Evolutionary conservation across 2,797 vertebrate genomes (phyloP).

Genomic region (Acanthornis magna): DNA sequence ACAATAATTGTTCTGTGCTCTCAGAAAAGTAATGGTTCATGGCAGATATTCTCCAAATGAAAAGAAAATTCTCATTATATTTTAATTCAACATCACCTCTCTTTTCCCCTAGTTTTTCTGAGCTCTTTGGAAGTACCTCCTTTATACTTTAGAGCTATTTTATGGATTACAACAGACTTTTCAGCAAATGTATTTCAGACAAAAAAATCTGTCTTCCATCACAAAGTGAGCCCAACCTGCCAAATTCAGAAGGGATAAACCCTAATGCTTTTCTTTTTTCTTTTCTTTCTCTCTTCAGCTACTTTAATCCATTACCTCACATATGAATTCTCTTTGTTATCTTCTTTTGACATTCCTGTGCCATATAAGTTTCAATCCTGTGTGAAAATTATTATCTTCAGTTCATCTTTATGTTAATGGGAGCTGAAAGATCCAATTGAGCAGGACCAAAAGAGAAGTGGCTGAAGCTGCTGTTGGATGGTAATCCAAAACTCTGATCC

Average conservation of each 20-base stretch:
- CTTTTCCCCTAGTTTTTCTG: not conserved
- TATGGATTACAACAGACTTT: slow-evolving; percentile 9
- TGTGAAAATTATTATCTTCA: not conserved
- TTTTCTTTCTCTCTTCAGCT: not conserved
- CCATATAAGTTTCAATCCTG: not conserved
- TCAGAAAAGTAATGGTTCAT: not conserved
- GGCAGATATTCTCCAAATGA: not conserved
- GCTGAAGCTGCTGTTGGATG: not conserved
- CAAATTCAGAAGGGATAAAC: not conserved
- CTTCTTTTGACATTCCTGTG: not conserved
- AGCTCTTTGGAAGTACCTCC: not conserved
- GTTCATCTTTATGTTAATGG: not conserved
- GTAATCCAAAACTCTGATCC: not conserved
- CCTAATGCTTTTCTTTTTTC: not conserved
- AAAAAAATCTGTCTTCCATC: slow-evolving; percentile 49
- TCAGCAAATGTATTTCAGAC: slow-evolving; percentile 31
- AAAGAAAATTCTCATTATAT: not conserved
- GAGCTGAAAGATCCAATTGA: not conserved
- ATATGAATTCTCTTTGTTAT: not conserved
- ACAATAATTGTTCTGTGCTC: not conserved
- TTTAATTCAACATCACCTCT: not conserved
- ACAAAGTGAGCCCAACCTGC: not conserved
- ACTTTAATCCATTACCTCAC: not conserved
- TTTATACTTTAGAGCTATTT: not conserved
- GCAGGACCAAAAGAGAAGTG: not conserved